phyloP scores from a whole-genome alignment of 2,888 invertebrate species.

The Parthenolecanium corni region DNA sequence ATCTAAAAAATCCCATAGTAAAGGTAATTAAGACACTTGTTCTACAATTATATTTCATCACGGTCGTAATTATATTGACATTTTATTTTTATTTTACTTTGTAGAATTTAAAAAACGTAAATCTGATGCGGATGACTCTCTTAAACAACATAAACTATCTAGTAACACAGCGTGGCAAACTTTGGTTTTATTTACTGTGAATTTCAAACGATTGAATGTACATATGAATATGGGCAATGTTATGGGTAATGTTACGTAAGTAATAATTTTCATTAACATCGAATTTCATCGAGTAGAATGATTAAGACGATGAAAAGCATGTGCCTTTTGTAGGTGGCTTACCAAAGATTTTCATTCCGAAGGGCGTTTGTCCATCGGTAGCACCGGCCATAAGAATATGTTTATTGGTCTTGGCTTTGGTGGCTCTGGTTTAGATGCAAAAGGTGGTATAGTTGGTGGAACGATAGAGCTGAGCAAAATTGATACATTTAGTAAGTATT shows the following conservation, averaged over 20 bases:
- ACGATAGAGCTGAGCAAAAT: constrained; percentile 82
- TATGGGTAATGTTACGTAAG: constrained; percentile 88
- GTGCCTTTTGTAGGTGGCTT: constrained; percentile 49
- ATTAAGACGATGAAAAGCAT: background rate
- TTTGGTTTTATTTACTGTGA: constrained; percentile 85
- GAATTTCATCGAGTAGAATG: background rate
- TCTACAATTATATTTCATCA: background rate
- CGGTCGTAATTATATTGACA: background rate
- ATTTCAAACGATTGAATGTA: constrained; percentile 89
- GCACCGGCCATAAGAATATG: constrained; percentile 86
- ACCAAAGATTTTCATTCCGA: constrained; percentile 85
- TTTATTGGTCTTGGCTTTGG: constrained; percentile 77
- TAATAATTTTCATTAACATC: constrained; percentile 32
- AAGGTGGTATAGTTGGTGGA: constrained; percentile 95
- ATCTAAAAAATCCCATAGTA: constrained; percentile 15
- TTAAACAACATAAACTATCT: constrained; percentile 52
- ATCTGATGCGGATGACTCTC: constrained; percentile 7
- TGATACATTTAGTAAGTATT: constrained; percentile 60
- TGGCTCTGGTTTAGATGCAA: constrained; percentile 84
- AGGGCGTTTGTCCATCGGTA: constrained; percentile 84
- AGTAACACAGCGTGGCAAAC: constrained; percentile 68
- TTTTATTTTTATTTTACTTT: background rate
- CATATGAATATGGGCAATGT: constrained; percentile 99
- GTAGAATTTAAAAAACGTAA: constrained; percentile 17
- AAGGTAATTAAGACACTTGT: background rate